phyloP scores from a whole-genome alignment of 1,140 invertebrate species.

The Cepaea nemoralis region DNA sequence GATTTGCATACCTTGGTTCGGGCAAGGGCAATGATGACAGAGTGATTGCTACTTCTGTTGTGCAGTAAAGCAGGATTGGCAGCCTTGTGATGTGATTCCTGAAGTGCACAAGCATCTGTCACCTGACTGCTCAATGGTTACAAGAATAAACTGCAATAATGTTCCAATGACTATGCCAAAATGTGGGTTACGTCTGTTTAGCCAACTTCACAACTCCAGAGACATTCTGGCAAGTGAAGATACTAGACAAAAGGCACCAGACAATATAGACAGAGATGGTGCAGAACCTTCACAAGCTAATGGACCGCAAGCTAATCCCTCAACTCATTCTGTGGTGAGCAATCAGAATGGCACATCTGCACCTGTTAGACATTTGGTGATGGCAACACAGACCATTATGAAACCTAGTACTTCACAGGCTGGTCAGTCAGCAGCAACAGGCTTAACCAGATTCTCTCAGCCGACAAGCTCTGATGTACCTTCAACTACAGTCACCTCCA shows the following conservation, averaged over 20 bases:
- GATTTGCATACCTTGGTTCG: constrained; percentile 48
- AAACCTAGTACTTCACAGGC: not conserved
- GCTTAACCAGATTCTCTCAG: not conserved
- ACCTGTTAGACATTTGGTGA: not conserved
- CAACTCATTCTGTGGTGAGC: not conserved
- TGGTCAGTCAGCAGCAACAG: not conserved
- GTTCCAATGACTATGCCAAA: constrained; percentile 27
- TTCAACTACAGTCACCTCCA: not conserved
- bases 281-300: not conserved
- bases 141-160: constrained; percentile 39
- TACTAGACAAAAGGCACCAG: not conserved
- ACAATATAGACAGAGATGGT: not conserved
- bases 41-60: constrained; percentile 52
- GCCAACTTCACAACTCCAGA: constrained; percentile 17
- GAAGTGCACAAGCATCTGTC: constrained; percentile 43
- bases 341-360: not conserved
- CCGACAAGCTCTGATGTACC: not conserved
- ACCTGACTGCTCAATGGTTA: constrained; percentile 46
- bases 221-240: not conserved
- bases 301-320: not conserved
- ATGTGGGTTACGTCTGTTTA: not conserved
- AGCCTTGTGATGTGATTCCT: constrained; percentile 38
- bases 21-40: constrained; percentile 33
- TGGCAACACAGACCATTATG: not conserved
- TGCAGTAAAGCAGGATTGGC: constrained; percentile 46